Evolutionary conservation across 2,888 invertebrate genomes (phyloP), one percentile per base, ranked within the genome.

Genomic region (Caprella mutica): DNA sequence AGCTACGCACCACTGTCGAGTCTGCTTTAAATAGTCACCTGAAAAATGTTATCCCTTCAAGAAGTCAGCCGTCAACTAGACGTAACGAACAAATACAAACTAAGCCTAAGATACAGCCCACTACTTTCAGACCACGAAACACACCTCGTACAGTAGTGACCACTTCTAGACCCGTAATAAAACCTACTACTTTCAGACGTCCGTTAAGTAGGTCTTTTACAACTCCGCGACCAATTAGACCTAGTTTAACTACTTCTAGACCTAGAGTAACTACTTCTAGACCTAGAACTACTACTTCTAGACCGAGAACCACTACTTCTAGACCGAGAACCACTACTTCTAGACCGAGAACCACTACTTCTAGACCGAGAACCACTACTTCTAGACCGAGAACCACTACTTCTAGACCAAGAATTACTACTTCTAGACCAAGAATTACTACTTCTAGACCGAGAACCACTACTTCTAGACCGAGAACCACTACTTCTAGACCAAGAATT

Each of bases 391-490:
- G n/a, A n/a, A 33, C 55, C 21, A 33, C 39, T 24, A 46, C 57
- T 27, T 44, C 12, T 40, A 58, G 55, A 55, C 55, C 55, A 8
- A 44, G 30, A 17, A 46, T 52, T 26, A 23, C 38, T 2, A 12
- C 53, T 14, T 19, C 52, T 3, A 33, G 42, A 19, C 40, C 42
- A 50, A 35, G 23, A 27, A n/a, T 42, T n/a, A n/a, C 12, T 9
- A 40, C 21, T 40, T 24, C 19, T 9, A 21, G 23, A 14, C 46
- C 46, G 2, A 46, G 27, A 12, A 46, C 46, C 24, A 29, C 29
- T 29, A 24, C 27, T 8, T 29, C 46, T 2, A 17, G 46, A 21
- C 48, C 14, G 3, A 40, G 17, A 8, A 19, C 52, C 3, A n/a
- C 52, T 14, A 52, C 52, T 33, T 39, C 17, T 8, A 48, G 48